phyloP scores from a whole-genome alignment of 2,113 vertebrate genomes.

The Silurus glanis region DNA sequence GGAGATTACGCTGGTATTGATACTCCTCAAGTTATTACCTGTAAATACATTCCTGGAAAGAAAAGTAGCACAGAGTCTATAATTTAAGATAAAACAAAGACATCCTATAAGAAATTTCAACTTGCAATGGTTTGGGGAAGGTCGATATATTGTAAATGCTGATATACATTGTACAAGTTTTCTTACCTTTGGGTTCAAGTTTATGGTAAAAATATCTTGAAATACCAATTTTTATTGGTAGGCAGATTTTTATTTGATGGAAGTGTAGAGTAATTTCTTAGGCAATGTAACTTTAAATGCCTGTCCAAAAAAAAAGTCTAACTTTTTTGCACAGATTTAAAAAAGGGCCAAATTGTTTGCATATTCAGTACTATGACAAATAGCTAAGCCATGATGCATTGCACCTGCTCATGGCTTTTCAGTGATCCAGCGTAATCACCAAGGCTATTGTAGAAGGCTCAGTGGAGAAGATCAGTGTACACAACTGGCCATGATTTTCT shows the following conservation, averaged over 20 bases:
- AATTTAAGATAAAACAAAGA: too few relatives aligned
- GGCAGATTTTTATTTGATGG: neutral
- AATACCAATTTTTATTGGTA: neutral
- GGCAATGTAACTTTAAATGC: neutral
- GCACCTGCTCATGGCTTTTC: slow-evolving; percentile 21
- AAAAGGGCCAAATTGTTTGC: slow-evolving; percentile 8
- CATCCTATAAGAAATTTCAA: too few relatives aligned
- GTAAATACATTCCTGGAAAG: neutral
- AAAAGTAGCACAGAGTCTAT: neutral
- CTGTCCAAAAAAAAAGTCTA: neutral
- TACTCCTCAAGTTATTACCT: neutral
- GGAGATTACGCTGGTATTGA: neutral
- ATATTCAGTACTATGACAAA: neutral
- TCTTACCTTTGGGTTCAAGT: neutral
- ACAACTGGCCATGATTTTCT: slow-evolving; percentile 25
- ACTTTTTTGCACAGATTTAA: neutral
- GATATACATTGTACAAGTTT: neutral
- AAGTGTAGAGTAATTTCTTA: neutral
- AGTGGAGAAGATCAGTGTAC: slow-evolving; percentile 30
- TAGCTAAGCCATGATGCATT: slow-evolving; percentile 15
- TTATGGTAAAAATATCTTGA: neutral
- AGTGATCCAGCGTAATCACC: neutral
- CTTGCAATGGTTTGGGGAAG: too few relatives aligned
- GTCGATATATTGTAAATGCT: too few relatives aligned
- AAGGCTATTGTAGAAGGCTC: neutral